Conservation (phyloP, 2,113 vertebrate genomes). For the Beaufortia kweichowensis region DNA sequence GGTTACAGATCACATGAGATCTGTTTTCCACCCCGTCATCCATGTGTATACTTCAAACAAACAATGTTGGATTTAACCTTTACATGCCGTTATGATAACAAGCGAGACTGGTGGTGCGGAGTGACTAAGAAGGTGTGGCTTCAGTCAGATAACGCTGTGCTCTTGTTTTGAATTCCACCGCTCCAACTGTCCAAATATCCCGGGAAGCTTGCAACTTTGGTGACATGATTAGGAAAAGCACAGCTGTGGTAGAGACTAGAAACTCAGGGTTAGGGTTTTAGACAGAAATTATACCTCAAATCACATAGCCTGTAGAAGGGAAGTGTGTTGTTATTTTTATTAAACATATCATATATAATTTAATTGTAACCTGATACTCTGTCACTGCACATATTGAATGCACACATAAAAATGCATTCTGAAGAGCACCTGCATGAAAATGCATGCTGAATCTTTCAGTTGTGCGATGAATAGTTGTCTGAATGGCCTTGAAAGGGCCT, state of each 20-base stretch:
- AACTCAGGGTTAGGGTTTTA: too few species aligned
- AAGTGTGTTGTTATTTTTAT: too few species aligned
- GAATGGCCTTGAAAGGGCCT: constrained; percentile 52
- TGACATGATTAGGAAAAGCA: constrained; percentile 25
- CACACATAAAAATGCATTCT: not conserved
- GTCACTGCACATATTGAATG: too few species aligned
- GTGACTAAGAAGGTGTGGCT: not conserved
- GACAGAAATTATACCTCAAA: too few species aligned
- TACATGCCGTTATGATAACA: constrained; percentile 58
- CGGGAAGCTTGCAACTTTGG: not conserved
- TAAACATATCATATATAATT: too few species aligned
- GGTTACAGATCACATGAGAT: constrained; percentile 45
- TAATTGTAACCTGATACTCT: too few species aligned
- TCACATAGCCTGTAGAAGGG: too few species aligned
- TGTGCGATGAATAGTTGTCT: not conserved
- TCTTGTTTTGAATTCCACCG: constrained; percentile 60
- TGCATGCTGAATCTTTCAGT: constrained; percentile 34
- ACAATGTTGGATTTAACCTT: constrained; percentile 49
- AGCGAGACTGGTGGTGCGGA: constrained; percentile 13
- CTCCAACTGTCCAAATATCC: constrained; percentile 59
- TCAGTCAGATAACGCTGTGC: not conserved
- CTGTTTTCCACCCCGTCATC: constrained; percentile 50
- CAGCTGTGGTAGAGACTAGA: not conserved
- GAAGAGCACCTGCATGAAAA: constrained; percentile 12
- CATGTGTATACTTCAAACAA: constrained; percentile 59